These are phyloP conservation scores for Calliphora vicina DNA, from an alignment of 1,140 invertebrate species.

Conservation along the genomic window DNA sequence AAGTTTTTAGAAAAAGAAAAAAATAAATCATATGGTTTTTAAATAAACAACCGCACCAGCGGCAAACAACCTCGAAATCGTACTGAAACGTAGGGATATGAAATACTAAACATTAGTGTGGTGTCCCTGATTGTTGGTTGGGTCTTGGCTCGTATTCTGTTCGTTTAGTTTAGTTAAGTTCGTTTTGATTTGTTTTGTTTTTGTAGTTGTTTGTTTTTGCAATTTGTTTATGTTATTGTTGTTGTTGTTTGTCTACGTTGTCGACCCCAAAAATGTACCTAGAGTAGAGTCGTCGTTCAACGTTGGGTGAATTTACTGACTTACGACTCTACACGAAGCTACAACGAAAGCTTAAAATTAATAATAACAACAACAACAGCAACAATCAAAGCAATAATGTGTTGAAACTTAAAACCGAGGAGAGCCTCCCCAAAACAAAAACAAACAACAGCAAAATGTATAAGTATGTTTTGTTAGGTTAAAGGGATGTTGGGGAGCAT, in stretches of 20 bases:
- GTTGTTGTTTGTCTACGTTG: background rate
- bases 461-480: background rate
- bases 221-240: background rate
- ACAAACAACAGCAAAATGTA: background rate
- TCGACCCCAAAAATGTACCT: slow-evolving; percentile 11
- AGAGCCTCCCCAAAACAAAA: slow-evolving; percentile 9
- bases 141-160: background rate
- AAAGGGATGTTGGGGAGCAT: background rate
- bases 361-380: background rate
- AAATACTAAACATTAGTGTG: slow-evolving; percentile 11
- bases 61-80: slow-evolving; percentile 36
- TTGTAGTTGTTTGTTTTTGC: background rate
- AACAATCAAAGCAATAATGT: background rate
- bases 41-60: slow-evolving; percentile 24
- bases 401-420: background rate
- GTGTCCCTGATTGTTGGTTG: slow-evolving; percentile 22
- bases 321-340: background rate
- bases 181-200: background rate
- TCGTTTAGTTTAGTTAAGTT: background rate
- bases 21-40: background rate
- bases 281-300: background rate
- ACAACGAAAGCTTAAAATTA: slow-evolving; percentile 6
- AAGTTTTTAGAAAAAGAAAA: background rate
- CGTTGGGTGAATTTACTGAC: background rate
- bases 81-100: slow-evolving; percentile 35